Evolutionary conservation across 2,797 vertebrate species (phyloP), one percentile per base, ranked within the genome.

Genomic region (Zalophus californianus): DNA sequence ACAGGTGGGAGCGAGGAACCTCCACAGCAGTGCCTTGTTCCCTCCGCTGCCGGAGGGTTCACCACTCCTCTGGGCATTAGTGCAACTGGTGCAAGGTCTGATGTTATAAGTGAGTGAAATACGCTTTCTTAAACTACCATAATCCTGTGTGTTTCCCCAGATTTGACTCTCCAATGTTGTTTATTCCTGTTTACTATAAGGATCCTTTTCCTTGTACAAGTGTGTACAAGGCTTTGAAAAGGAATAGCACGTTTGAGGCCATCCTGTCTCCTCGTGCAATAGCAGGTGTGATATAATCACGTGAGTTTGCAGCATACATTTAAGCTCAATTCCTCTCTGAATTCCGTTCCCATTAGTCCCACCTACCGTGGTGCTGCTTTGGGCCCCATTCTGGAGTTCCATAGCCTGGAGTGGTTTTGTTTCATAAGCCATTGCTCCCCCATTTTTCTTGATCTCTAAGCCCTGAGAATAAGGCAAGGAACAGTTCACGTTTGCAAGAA

Each of bases 61-160:
- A 99, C 99, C 96, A 99, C 97, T 95, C 99, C 99, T 95, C 98
- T 99, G 15, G 99, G 99, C 91, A 97, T 99, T 93, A 99, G 99
- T 93, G 99, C 99, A 98, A 94, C 98, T 8, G 99, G 98, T 93
- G 99, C 99, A 38, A 99, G 99, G 73, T 99, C 99, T 60, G 99
- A 99, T 98, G 99, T 99, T 0, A 98, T 99, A 97, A 99, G 99
- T 99, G 98, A 52, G 98, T 98, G 86, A 96, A 93, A 20, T 14
- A 60, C 10, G 11, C 18, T 35, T 58, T 62, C 85, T 78, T 58
- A 50, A 90, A 7, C 20, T 27, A 27, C n/a, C 14, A n/a, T n/a
- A 70, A 52, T 78, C 52, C 27, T 70, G 44, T 16, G 7, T 68
- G 15, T 27, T 80, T 86, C 54, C 44, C 82, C 23, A 29, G 66